Conservation (phyloP, 2,113 vertebrate genomes). For the Podarcis raffonei region DNA sequence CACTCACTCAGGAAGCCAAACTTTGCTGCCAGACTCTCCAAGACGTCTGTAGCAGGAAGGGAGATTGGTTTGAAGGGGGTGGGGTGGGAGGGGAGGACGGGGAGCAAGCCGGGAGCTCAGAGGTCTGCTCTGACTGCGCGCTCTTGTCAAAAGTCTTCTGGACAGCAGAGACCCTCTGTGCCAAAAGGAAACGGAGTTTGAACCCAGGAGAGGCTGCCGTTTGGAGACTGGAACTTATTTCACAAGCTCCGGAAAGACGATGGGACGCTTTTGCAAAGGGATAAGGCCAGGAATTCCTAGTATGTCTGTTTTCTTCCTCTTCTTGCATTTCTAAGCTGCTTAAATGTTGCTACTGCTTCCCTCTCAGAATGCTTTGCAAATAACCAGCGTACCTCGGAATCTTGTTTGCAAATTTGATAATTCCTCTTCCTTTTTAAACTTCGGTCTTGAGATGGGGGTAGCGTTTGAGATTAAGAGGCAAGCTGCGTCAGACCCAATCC, state of each 20-base stretch:
- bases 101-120: neutral
- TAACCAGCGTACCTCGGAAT: neutral
- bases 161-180: neutral
- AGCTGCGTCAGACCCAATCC: no score
- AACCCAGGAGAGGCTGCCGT: neutral
- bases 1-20: neutral
- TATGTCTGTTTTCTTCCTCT: neutral
- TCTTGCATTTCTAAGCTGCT: neutral
- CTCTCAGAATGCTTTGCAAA: neutral
- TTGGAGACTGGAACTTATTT: neutral
- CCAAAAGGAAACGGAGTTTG: neutral
- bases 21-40: neutral
- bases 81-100: neutral
- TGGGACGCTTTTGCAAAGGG: neutral
- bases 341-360: neutral
- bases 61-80: neutral
- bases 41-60: neutral
- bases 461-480: neutral
- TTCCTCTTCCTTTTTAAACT: neutral
- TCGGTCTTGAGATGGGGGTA: neutral
- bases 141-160: neutral
- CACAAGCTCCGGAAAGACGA: neutral
- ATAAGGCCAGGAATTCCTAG: neutral
- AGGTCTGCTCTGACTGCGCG: neutral
- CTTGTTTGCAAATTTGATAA: neutral